Conservation (phyloP, 2,888 invertebrate species). For the Isoperla grammatica region DNA sequence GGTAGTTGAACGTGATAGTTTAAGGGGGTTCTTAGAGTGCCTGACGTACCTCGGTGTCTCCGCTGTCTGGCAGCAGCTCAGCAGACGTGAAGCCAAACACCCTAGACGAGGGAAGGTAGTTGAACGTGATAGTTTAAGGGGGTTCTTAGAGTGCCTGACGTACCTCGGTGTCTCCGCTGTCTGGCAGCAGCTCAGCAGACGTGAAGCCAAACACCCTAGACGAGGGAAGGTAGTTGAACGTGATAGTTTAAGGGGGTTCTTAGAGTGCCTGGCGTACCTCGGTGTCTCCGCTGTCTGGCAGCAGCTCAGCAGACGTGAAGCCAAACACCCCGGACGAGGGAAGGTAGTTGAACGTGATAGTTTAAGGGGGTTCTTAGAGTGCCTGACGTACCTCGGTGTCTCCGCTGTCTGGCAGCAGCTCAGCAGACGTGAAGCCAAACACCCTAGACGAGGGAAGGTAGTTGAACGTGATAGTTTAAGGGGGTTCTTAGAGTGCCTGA, state of each 20-base stretch:
- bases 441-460: slow-evolving; percentile 74
- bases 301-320: slow-evolving; percentile 58
- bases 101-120: slow-evolving; percentile 73
- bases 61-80: slow-evolving; percentile 58
- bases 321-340: slow-evolving; percentile 73
- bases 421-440: slow-evolving; percentile 60
- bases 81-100: slow-evolving; percentile 63
- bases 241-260: no score
- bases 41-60: slow-evolving; percentile 56
- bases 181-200: slow-evolving; percentile 55
- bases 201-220: slow-evolving; percentile 68
- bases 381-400: slow-evolving; percentile 57
- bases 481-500: no score
- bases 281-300: slow-evolving; percentile 57
- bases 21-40: no score
- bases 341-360: no score
- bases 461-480: no score
- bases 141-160: no score
- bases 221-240: no score
- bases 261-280: no score
- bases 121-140: no score
- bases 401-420: slow-evolving; percentile 57
- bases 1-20: no score
- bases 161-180: slow-evolving; percentile 57
- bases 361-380: no score